phyloP scores from a whole-genome alignment of 2,888 invertebrate genomes.

The Tupiocoris notatus region DNA sequence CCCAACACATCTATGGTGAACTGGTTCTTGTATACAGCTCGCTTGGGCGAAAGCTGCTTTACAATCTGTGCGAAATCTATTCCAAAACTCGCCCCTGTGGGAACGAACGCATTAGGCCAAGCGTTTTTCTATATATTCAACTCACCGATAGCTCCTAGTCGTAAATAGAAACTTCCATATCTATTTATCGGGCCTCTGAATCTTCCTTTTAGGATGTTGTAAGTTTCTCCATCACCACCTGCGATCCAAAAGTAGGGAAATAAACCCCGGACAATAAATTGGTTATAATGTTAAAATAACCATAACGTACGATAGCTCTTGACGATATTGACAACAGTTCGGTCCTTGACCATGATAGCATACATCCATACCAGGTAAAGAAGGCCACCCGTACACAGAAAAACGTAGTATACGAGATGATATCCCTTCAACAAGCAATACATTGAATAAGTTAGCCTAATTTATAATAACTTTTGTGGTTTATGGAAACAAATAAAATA shows the following conservation, averaged over 20 bases:
- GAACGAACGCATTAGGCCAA: no score
- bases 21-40: no score
- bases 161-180: slow-evolving; percentile 82
- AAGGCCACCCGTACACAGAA: slow-evolving; percentile 74
- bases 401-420: slow-evolving; percentile 70
- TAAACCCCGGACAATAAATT: not conserved
- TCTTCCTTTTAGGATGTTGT: slow-evolving; percentile 15
- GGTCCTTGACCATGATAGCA: slow-evolving; percentile 36
- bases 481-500: no score
- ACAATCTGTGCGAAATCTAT: no score
- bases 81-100: no score
- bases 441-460: no score
- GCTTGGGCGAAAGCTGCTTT: no score
- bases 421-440: slow-evolving; percentile 28
- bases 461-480: no score
- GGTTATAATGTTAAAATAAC: not conserved
- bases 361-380: slow-evolving; percentile 69
- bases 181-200: slow-evolving; percentile 40
- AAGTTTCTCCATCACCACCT: slow-evolving; percentile 35
- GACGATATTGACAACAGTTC: slow-evolving; percentile 37
- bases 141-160: slow-evolving; percentile 77
- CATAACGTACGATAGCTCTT: slow-evolving; percentile 33
- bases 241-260: not conserved
- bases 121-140: no score
- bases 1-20: no score